phyloP scores from a whole-genome alignment of 2,113 vertebrate species.

The Neomonachus schauinslandi region DNA sequence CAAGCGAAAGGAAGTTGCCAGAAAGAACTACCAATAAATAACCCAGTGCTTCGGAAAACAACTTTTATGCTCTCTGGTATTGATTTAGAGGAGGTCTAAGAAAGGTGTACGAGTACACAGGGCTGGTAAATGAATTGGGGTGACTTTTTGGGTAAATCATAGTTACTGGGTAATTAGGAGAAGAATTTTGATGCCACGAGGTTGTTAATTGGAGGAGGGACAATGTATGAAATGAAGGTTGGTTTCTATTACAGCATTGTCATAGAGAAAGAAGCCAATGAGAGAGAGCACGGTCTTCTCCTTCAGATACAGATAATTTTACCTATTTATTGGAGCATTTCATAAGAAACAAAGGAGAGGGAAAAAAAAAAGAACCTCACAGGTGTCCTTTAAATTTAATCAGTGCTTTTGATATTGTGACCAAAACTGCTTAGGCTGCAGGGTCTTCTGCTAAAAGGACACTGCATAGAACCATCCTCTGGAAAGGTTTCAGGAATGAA shows the following conservation, averaged over 20 bases:
- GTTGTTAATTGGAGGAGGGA: constrained; percentile 53
- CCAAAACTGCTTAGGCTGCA: constrained; percentile 60
- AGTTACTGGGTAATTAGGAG: constrained; percentile 39
- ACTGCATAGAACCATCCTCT: background rate
- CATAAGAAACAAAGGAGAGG: constrained; percentile 27
- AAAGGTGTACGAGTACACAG: background rate
- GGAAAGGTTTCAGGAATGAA: constrained; percentile 64
- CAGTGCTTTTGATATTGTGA: constrained; percentile 32
- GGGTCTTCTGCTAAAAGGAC: constrained; percentile 48
- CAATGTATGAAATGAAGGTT: background rate
- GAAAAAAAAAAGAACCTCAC: background rate
- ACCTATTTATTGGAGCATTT: constrained; percentile 61
- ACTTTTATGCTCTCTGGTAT: background rate
- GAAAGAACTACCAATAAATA: constrained; percentile 54
- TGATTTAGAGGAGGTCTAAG: constrained; percentile 46
- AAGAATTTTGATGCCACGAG: background rate
- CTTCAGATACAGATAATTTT: constrained; percentile 62
- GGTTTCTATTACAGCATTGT: constrained; percentile 36
- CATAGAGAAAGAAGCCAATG: background rate
- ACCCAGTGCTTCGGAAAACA: constrained; percentile 28
- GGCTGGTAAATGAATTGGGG: background rate
- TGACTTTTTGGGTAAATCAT: constrained; percentile 30
- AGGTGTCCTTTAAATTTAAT: constrained; percentile 70
- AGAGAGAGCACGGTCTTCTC: background rate
- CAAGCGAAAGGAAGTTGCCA: constrained; percentile 41